These are phyloP conservation scores for Zelleria hepariella DNA, from an alignment of 2,888 invertebrate species.

Conservation along the genomic window DNA sequence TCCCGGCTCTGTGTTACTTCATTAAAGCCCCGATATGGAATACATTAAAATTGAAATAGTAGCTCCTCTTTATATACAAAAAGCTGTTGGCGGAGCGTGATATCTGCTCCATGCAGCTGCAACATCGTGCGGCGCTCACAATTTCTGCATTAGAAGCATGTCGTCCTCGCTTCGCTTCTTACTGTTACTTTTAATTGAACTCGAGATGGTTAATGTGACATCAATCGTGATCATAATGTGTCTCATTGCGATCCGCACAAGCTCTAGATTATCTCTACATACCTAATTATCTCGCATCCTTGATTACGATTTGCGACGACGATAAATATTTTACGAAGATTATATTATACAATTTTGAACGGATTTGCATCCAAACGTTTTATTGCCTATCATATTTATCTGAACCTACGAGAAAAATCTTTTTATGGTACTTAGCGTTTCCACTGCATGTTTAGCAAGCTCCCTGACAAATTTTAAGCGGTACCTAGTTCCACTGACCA, in stretches of 20 bases:
- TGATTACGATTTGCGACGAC: too few relatives aligned
- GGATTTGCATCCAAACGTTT: too few relatives aligned
- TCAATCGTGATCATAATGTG: not conserved
- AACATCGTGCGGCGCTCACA: slow-evolving; percentile 27
- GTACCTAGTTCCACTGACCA: too few relatives aligned
- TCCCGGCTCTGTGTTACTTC: slow-evolving; percentile 29
- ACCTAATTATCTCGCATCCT: not conserved
- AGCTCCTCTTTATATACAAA: slow-evolving; percentile 53
- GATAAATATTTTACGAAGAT: too few relatives aligned
- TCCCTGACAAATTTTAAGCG: too few relatives aligned
- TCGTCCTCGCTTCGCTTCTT: slow-evolving; percentile 23
- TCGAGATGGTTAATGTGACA: slow-evolving; percentile 2
- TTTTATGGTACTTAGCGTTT: too few relatives aligned
- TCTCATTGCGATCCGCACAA: not conserved
- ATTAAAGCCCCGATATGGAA: slow-evolving; percentile 46
- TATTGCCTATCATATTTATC: too few relatives aligned
- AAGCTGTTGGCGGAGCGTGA: slow-evolving; percentile 44
- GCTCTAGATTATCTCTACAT: not conserved
- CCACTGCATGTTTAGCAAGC: too few relatives aligned
- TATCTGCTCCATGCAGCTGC: slow-evolving; percentile 43
- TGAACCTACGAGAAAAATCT: too few relatives aligned
- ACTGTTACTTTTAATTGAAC: slow-evolving; percentile 3
- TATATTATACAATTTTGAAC: too few relatives aligned
- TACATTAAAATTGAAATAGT: slow-evolving; percentile 39
- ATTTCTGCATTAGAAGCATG: slow-evolving; percentile 17